Percentiles rank a stretch among this genome's conserved stretches.
These are phyloP conservation scores for Neogobius melanostomus DNA, from an alignment of 2,113 vertebrate species.

Conservation along the genomic window DNA sequence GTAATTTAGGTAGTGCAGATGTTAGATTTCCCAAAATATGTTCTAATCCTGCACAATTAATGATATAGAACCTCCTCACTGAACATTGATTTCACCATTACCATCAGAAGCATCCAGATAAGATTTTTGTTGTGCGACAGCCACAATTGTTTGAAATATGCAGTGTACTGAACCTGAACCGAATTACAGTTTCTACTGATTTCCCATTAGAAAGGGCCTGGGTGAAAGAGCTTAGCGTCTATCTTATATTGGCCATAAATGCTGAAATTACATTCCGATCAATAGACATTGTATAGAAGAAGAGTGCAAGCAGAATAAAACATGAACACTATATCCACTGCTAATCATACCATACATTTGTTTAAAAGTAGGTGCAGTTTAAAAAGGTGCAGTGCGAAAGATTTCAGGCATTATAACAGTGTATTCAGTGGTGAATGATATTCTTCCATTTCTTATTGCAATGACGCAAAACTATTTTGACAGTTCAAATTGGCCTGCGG, in stretches of 20 bases:
- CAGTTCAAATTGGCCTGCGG: conserved; percentile 42
- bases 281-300: conserved; percentile 14
- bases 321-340: conserved; percentile 5
- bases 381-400: conserved; percentile 20
- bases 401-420: conserved; percentile 23
- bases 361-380: conserved; percentile 11
- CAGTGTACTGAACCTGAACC: not conserved
- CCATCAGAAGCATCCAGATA: not conserved
- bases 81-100: not conserved
- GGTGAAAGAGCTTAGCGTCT: not conserved
- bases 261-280: conserved; percentile 22
- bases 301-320: not conserved
- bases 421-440: conserved; percentile 47
- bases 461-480: conserved; percentile 38
- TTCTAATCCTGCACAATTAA: too few species aligned
- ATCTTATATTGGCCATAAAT: conserved; percentile 4
- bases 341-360: conserved; percentile 29
- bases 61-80: too few species aligned
- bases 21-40: too few species aligned
- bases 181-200: not conserved
- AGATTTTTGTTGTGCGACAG: not conserved
- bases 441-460: conserved; percentile 19
- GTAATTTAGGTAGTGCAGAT: too few species aligned
- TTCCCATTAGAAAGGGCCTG: not conserved
- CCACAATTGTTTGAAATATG: not conserved